These are phyloP conservation scores for Paradisaea rubra DNA, from an alignment of 2,113 vertebrate species.

Conservation along the genomic window DNA sequence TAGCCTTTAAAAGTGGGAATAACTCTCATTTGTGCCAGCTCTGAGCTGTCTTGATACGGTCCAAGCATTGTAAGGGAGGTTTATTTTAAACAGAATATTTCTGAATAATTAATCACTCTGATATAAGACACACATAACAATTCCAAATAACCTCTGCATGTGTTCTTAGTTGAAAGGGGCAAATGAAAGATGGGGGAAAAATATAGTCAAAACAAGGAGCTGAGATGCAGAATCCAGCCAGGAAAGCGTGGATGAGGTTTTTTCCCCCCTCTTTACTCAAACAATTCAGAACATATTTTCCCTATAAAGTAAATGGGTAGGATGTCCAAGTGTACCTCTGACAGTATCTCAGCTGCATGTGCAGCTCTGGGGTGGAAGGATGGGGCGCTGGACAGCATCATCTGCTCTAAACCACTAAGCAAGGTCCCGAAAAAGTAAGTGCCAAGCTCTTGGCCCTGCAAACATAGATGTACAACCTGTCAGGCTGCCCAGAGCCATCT, in stretches of 20 bases:
- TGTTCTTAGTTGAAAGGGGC: not conserved
- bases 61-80: not conserved
- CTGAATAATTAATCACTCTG: not conserved
- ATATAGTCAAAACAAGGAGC: not conserved
- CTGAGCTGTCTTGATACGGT: not conserved
- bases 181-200: not conserved
- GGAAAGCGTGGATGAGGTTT: not conserved
- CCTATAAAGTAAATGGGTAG: not conserved
- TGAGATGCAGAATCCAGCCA: not conserved
- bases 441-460: not conserved
- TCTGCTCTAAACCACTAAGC: not conserved
- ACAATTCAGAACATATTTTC: slow-evolving; percentile 6
- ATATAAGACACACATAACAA: not conserved
- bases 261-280: not conserved
- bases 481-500: not conserved
- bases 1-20: not conserved
- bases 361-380: not conserved
- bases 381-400: not conserved
- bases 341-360: not conserved
- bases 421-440: not conserved
- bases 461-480: not conserved
- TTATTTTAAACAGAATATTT: slow-evolving; percentile 47
- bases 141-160: not conserved
- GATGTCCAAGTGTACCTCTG: not conserved
- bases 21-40: slow-evolving; percentile 5